Conservation (phyloP, 2,888 invertebrate species). For the Vesta saturnalis region DNA sequence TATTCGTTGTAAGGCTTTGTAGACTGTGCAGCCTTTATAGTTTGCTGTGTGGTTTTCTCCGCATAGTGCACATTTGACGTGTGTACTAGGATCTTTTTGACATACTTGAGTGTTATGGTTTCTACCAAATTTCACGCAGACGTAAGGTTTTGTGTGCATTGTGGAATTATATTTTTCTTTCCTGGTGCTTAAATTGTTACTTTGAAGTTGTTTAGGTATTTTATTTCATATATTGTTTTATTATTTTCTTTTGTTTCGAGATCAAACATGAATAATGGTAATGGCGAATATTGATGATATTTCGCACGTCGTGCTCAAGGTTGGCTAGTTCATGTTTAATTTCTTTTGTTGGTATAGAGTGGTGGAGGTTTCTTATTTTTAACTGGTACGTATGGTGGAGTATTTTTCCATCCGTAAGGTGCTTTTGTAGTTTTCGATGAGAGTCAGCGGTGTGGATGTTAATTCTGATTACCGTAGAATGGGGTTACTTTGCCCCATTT, state of each 20-base stretch:
- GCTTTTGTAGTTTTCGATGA: slow-evolving; percentile 6
- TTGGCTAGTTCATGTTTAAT: slow-evolving; percentile 8
- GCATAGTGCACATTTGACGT: slow-evolving; percentile 14
- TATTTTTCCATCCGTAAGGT: slow-evolving; percentile 13
- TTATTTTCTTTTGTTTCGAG: too few relatives aligned
- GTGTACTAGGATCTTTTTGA: slow-evolving; percentile 10
- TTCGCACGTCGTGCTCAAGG: slow-evolving; percentile 4
- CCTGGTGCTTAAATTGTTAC: slow-evolving; percentile 11
- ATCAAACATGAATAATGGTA: too few relatives aligned
- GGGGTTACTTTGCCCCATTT: too few relatives aligned
- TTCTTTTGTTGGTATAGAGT: not conserved
- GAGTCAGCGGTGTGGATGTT: slow-evolving; percentile 8
- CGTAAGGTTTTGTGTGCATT: too few relatives aligned
- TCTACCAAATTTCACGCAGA: too few relatives aligned
- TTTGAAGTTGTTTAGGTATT: too few relatives aligned
- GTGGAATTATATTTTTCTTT: slow-evolving; percentile 16
- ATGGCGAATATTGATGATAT: slow-evolving; percentile 7
- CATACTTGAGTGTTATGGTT: slow-evolving; percentile 13
- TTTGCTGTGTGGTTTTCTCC: too few relatives aligned
- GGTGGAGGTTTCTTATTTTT: slow-evolving; percentile 14
- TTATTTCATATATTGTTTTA: too few relatives aligned
- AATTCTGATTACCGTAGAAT: too few relatives aligned
- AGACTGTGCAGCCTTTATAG: too few relatives aligned
- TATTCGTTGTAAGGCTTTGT: slow-evolving; percentile 13
- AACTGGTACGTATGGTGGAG: not conserved